phyloP scores from a whole-genome alignment of 64 coral and sea anemone genomes.

The Porites lutea region DNA sequence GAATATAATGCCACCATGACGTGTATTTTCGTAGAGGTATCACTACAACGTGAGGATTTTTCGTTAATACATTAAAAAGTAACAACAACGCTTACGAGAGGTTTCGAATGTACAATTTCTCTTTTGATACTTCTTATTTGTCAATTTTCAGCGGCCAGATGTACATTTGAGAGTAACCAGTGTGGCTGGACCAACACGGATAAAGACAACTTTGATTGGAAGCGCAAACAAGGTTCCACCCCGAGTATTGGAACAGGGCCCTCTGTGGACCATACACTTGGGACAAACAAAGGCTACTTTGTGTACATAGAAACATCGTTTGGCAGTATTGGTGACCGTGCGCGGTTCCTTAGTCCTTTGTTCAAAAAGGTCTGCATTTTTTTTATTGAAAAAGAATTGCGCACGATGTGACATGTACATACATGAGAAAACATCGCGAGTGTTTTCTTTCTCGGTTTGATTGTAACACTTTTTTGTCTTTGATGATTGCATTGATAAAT shows the following conservation, averaged over 20 bases:
- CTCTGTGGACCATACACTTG: constrained; percentile 79
- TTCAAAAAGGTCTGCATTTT: constrained; percentile 40
- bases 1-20: too few relatives aligned
- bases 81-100: too few relatives aligned
- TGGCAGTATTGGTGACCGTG: constrained; percentile 70
- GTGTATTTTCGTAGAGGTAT: too few relatives aligned
- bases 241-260: constrained; percentile 83
- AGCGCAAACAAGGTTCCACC: constrained; percentile 62
- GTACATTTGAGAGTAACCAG: constrained; percentile 80
- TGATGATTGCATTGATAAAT: too few relatives aligned
- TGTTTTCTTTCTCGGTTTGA: too few relatives aligned
- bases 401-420: too few relatives aligned
- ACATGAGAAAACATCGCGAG: too few relatives aligned
- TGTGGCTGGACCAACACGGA: constrained; percentile 74
- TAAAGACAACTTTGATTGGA: constrained; percentile 88
- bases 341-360: constrained; percentile 47
- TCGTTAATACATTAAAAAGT: too few relatives aligned
- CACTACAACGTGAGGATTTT: too few relatives aligned
- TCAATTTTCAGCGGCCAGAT: constrained; percentile 39
- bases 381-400: not conserved
- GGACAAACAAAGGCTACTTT: constrained; percentile 83
- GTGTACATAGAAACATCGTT: constrained; percentile 86
- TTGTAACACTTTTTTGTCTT: too few relatives aligned
- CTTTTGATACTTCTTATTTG: not conserved
- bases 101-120: too few relatives aligned